Conservation (phyloP, 2,797 vertebrate species). For the Onychomys torridus region DNA sequence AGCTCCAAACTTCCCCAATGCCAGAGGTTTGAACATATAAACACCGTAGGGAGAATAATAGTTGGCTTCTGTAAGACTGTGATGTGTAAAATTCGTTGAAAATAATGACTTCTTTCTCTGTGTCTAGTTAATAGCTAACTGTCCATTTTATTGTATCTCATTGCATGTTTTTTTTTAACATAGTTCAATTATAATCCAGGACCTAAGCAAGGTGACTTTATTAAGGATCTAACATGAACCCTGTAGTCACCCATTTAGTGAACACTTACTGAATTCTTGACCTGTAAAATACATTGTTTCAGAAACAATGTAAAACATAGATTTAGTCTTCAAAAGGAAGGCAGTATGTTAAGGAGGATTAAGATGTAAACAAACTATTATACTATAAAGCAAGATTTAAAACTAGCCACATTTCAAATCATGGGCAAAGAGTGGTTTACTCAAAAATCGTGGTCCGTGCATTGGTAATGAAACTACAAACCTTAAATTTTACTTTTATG, state of each 20-base stretch:
- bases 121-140: background rate
- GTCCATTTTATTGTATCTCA: background rate
- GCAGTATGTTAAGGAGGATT: background rate
- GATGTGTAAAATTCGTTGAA: background rate
- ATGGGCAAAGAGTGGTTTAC: background rate
- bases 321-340: background rate
- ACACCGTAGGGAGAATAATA: background rate
- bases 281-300: background rate
- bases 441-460: background rate
- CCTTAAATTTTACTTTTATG: background rate
- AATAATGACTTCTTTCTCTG: conserved; percentile 8
- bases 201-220: background rate
- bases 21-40: background rate
- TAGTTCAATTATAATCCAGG: background rate
- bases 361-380: background rate
- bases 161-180: background rate
- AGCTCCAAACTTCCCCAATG: background rate
- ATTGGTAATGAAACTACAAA: background rate
- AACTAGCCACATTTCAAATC: background rate
- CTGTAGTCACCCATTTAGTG: background rate
- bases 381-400: conserved; percentile 29
- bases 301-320: conserved; percentile 1
- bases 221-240: background rate
- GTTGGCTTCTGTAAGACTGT: background rate
- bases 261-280: conserved; percentile 17